These are phyloP conservation scores for Cetoscarus ocellatus DNA, from an alignment of 2,797 vertebrate genomes.

Conservation along the genomic window DNA sequence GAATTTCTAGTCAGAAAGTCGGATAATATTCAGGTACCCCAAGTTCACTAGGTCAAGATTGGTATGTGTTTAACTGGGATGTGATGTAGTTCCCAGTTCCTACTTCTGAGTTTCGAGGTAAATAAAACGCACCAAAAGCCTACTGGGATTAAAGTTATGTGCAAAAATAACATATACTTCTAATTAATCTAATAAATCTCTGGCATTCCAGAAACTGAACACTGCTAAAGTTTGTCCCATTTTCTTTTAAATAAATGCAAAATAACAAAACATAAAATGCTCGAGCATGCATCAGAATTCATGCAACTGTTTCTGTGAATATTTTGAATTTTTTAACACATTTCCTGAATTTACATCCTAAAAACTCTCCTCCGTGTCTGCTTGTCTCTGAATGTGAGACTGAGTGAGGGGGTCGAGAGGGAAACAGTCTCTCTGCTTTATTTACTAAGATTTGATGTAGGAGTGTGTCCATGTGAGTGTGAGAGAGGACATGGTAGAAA, in stretches of 20 bases:
- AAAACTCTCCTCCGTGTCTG: neutral
- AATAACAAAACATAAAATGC: neutral
- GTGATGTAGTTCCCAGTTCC: no score
- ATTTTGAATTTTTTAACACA: neutral
- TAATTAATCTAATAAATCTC: no score
- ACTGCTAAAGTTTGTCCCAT: neutral
- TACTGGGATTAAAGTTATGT: no score
- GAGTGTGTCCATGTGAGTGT: neutral
- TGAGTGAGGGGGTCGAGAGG: conserved; percentile 5
- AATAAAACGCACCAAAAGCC: no score
- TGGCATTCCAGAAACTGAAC: neutral
- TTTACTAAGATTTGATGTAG: conserved; percentile 31
- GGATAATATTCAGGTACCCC: no score
- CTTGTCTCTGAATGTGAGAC: neutral
- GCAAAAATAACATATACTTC: no score
- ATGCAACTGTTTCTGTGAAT: neutral
- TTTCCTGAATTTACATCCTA: neutral
- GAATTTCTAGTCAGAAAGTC: no score
- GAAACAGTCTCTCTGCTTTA: conserved; percentile 18
- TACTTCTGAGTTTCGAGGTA: no score
- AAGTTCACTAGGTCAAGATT: no score
- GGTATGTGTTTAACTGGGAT: no score
- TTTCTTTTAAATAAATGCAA: neutral
- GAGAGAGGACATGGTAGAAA: conserved; percentile 3
- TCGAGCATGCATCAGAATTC: neutral